Evolutionary conservation across 2,113 vertebrate genomes (phyloP).

Genomic region (Candoia aspera): DNA sequence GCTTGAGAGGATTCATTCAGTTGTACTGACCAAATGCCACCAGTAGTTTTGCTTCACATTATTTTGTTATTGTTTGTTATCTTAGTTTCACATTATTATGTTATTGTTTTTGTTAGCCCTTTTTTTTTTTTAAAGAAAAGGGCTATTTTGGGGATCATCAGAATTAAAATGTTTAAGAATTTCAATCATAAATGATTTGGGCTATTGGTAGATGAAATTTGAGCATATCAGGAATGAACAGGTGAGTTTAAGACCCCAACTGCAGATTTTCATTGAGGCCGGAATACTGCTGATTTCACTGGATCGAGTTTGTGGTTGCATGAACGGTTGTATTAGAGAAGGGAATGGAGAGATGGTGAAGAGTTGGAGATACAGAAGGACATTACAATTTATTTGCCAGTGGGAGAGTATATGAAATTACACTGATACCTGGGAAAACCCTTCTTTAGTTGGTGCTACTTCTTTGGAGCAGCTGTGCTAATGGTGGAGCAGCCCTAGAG

Average conservation of each 20-base stretch:
- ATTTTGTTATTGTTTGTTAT: too few relatives aligned
- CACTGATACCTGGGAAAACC: too few relatives aligned
- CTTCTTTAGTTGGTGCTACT: too few relatives aligned
- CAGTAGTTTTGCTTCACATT: neutral
- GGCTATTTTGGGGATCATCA: neutral
- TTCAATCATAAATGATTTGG: neutral
- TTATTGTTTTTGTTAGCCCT: neutral
- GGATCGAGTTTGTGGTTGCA: neutral
- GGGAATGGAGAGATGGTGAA: neutral
- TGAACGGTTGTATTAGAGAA: neutral
- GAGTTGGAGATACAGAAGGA: neutral
- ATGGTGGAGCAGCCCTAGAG: too few relatives aligned
- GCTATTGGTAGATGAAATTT: neutral
- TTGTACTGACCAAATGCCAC: neutral
- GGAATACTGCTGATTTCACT: neutral
- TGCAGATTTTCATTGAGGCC: neutral
- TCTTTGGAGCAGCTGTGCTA: too few relatives aligned
- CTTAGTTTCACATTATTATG: neutral
- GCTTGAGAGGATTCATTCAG: neutral
- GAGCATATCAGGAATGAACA: neutral
- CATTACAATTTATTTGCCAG: neutral
- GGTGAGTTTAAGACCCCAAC: neutral
- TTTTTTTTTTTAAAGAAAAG: neutral
- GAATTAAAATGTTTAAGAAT: neutral
- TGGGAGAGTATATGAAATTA: too few relatives aligned